Percentiles rank a stretch among this genome's conserved stretches.
These are phyloP conservation scores for Armadillidium nasatum DNA, from an alignment of 1,140 invertebrate genomes.

Conservation along the genomic window DNA sequence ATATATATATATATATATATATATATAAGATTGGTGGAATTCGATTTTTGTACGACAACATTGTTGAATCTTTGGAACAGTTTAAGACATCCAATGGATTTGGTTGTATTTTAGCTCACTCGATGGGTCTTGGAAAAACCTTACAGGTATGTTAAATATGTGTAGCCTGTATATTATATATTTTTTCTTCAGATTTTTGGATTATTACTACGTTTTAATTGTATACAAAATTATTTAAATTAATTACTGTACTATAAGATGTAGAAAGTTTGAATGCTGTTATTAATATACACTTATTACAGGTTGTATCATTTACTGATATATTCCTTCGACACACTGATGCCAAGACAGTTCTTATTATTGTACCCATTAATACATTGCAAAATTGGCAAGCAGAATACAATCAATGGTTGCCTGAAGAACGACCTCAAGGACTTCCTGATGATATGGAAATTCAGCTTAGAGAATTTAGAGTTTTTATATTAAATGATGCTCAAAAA, in stretches of 20 bases:
- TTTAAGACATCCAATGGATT: conserved; percentile 87
- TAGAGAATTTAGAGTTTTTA: conserved; percentile 78
- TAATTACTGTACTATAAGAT: no score
- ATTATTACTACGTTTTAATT: no score
- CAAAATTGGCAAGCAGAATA: conserved; percentile 98
- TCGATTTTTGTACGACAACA: conserved; percentile 92
- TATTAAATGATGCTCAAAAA: conserved; percentile 92
- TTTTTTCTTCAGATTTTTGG: no score
- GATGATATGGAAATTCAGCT: conserved; percentile 52
- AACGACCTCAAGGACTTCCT: conserved; percentile 40
- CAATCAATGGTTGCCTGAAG: conserved; percentile 86
- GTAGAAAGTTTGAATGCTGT: no score
- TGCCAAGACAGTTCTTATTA: conserved; percentile 85
- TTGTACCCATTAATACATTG: conserved; percentile 97
- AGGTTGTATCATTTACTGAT: conserved; percentile 59
- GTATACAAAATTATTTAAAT: no score
- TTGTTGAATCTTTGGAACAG: conserved; percentile 83
- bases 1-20: conserved; percentile 9
- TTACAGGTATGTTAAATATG: conserved; percentile 62
- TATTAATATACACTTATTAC: conserved; percentile 26
- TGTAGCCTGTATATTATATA: conserved; percentile 7
- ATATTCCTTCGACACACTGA: conserved; percentile 84
- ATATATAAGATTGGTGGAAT: conserved; percentile 81
- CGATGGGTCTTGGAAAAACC: conserved; percentile 99
- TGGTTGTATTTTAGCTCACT: conserved; percentile 96